phyloP scores from a whole-genome alignment of 2,113 vertebrate species.

The Cryptotis parvus region DNA sequence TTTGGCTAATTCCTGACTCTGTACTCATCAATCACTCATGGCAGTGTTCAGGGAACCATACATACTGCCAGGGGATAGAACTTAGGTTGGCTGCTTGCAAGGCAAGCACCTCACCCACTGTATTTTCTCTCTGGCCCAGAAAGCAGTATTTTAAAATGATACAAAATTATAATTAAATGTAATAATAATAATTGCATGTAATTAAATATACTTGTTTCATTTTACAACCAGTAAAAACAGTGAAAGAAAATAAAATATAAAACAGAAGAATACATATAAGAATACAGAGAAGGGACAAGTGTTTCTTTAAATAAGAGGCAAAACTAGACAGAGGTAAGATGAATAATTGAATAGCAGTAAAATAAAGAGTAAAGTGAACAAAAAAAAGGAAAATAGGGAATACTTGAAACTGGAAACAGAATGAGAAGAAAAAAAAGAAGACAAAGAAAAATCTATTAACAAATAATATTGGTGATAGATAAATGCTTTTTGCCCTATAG shows the following conservation, averaged over 20 bases:
- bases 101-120: too few relatives aligned
- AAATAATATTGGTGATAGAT: too few relatives aligned
- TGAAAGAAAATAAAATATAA: neutral
- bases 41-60: too few relatives aligned
- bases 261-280: neutral
- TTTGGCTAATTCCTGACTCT: too few relatives aligned
- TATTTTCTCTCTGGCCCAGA: too few relatives aligned
- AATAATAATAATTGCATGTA: neutral
- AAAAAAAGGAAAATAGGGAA: neutral
- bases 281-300: neutral
- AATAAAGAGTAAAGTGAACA: neutral
- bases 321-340: neutral
- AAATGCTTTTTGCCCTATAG: neutral
- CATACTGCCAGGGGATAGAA: too few relatives aligned
- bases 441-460: neutral
- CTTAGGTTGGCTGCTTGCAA: too few relatives aligned
- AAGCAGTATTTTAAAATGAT: neutral
- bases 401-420: neutral
- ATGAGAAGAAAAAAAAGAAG: neutral
- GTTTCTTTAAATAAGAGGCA: neutral
- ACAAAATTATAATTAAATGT: neutral
- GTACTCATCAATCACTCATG: too few relatives aligned
- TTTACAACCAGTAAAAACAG: neutral
- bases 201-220: neutral
- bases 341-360: neutral